Percentiles rank a stretch among this genome's conserved stretches.
These are phyloP conservation scores for Hybos culiciformis DNA, from an alignment of 2,888 invertebrate genomes.

Conservation along the genomic window DNA sequence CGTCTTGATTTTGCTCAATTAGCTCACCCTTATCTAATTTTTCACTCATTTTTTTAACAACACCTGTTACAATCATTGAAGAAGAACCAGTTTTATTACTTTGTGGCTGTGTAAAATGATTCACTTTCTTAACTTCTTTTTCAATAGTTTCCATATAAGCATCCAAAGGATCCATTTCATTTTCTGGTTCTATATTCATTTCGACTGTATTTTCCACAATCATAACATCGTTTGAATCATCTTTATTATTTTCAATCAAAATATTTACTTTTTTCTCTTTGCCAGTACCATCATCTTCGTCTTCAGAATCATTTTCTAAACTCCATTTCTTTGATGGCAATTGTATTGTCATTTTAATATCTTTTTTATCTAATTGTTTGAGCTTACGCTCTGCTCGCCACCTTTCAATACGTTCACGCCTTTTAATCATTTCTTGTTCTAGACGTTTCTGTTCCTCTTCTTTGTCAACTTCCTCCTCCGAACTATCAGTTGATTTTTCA, in stretches of 20 bases:
- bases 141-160: conserved; percentile 88
- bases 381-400: conserved; percentile 91
- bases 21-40: conserved; percentile 82
- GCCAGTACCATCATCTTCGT: conserved; percentile 43
- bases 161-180: conserved; percentile 90
- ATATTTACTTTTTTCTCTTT: conserved; percentile 6
- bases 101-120: conserved; percentile 36
- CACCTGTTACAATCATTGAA: conserved; percentile 69
- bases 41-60: conserved; percentile 60
- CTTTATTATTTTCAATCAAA: conserved; percentile 39
- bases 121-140: conserved; percentile 39
- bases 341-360: conserved; percentile 51
- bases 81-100: conserved; percentile 37
- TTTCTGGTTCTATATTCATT: conserved; percentile 41
- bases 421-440: conserved; percentile 90
- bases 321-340: conserved; percentile 70
- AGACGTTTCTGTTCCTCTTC: conserved; percentile 82
- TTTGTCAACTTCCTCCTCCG: conserved; percentile 45
- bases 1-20: conserved; percentile 98
- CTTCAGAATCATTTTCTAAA: conserved; percentile 89
- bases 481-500: conserved; percentile 21
- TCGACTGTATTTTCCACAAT: conserved; percentile 13
- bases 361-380: conserved; percentile 69
- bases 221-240: not conserved
- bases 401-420: conserved; percentile 87